Evolutionary conservation across 1,140 invertebrate species (phyloP).

Genomic region (Neodiprion virginianus): DNA sequence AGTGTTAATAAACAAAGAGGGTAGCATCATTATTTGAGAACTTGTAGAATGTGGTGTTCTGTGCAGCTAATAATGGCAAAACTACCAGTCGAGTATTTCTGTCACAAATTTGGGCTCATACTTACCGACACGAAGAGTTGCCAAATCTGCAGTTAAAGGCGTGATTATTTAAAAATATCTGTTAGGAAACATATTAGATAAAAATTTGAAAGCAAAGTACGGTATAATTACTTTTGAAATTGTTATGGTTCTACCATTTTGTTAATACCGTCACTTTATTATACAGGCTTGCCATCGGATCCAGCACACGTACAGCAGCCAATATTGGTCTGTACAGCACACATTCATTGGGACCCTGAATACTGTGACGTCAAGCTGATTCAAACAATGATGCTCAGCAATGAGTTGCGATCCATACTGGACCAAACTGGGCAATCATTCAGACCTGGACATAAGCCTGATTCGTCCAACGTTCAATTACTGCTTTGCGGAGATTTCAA

Average conservation of each 20-base stretch:
- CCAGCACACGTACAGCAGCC: constrained; percentile 80
- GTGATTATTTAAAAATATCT: too few relatives aligned
- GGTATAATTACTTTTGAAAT: constrained; percentile 6
- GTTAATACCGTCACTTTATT: constrained; percentile 22
- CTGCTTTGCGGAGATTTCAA: constrained; percentile 99
- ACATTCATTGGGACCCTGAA: constrained; percentile 99
- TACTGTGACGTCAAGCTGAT: constrained; percentile 99
- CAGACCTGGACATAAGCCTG: constrained; percentile 68
- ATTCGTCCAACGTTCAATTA: constrained; percentile 87
- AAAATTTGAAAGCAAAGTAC: not conserved
- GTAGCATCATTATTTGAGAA: too few relatives aligned
- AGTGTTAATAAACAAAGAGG: too few relatives aligned
- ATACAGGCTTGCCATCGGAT: constrained; percentile 74
- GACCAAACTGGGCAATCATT: constrained; percentile 79
- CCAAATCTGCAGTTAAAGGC: too few relatives aligned
- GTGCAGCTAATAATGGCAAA: too few relatives aligned
- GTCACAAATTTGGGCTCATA: too few relatives aligned
- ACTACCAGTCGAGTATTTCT: too few relatives aligned
- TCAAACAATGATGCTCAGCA: constrained; percentile 99
- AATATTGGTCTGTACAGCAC: constrained; percentile 95
- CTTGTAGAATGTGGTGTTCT: too few relatives aligned
- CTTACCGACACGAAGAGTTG: too few relatives aligned
- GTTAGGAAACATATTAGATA: too few relatives aligned
- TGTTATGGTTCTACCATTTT: constrained; percentile 21
- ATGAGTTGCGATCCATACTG: constrained; percentile 85